Evolutionary conservation across 2,113 vertebrate genomes (phyloP).

Genomic region (Petrocephalus microphthalmus): DNA sequence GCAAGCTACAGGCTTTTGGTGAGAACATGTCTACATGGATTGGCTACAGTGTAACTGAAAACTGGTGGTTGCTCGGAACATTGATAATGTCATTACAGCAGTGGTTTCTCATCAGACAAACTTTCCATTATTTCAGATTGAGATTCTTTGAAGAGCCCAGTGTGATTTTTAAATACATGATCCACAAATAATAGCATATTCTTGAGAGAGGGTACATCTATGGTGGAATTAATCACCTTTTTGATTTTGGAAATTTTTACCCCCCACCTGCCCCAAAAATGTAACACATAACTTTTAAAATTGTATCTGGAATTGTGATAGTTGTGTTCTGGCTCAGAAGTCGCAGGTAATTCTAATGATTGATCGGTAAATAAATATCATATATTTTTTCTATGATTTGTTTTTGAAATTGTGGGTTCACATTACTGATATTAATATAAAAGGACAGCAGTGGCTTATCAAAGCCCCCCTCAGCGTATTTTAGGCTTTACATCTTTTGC

Average conservation of each 20-base stretch:
- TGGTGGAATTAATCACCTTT: background rate
- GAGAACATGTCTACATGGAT: constrained; percentile 24
- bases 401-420: background rate
- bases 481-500: background rate
- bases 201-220: background rate
- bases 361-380: background rate
- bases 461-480: background rate
- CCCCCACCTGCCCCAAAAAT: background rate
- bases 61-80: background rate
- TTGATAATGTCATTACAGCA: background rate
- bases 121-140: background rate
- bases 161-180: background rate
- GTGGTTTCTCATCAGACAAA: background rate
- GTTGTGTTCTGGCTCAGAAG: background rate
- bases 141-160: background rate
- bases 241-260: background rate
- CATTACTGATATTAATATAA: background rate
- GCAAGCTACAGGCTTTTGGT: constrained; percentile 96
- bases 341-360: background rate
- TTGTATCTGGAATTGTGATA: background rate
- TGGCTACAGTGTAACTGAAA: background rate
- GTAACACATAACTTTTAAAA: background rate
- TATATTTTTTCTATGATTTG: background rate
- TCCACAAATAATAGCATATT: background rate
- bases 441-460: background rate